Percentiles rank a stretch among this genome's conserved stretches.
phyloP scores from a whole-genome alignment of 2,113 vertebrate genomes.

The Corythaeola cristata region DNA sequence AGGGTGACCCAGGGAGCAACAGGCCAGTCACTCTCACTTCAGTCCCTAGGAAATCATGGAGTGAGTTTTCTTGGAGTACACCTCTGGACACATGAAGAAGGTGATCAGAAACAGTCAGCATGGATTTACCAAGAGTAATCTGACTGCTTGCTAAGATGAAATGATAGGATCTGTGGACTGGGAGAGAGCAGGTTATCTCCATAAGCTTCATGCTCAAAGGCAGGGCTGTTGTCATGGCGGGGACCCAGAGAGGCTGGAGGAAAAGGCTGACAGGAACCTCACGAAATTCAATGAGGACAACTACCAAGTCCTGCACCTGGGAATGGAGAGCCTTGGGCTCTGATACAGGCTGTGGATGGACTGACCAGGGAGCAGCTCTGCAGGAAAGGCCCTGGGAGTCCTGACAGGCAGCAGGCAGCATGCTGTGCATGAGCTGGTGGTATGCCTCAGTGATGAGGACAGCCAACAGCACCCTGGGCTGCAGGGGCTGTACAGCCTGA shows the following conservation, averaged over 20 bases:
- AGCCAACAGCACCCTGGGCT: not conserved
- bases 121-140: not conserved
- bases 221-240: not conserved
- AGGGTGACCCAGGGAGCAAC: not conserved
- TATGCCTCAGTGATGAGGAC: not conserved
- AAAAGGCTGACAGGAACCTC: not conserved
- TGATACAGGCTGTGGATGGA: not conserved
- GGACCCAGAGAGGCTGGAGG: not conserved
- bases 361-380: not conserved
- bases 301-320: not conserved
- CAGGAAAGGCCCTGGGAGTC: not conserved
- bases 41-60: not conserved
- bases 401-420: not conserved
- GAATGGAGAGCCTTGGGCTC: not conserved
- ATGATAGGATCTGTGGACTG: not conserved
- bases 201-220: not conserved
- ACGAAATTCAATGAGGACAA: not conserved
- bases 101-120: not conserved
- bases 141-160: not conserved
- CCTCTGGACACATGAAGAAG: not conserved
- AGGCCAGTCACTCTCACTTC: not conserved
- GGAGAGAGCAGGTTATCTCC: not conserved
- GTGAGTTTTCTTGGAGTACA: not conserved
- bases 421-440: not conserved
- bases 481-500: not conserved